These are phyloP conservation scores for Rhinichthys osculus DNA, from an alignment of 2,797 vertebrate genomes.

Conservation along the genomic window DNA sequence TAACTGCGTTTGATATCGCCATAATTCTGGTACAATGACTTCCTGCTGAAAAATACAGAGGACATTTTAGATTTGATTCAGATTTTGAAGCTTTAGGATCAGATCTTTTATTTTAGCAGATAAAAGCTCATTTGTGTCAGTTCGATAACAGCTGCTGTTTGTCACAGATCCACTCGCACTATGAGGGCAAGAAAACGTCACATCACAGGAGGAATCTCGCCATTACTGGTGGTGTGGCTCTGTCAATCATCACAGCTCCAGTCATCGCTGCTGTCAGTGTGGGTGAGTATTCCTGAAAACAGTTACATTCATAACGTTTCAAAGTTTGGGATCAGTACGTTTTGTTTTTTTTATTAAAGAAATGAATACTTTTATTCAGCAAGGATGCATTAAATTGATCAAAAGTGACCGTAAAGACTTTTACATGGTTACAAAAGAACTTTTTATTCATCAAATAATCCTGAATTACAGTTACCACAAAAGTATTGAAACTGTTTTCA, in stretches of 20 bases:
- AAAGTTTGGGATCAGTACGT: neutral
- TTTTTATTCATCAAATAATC: neutral
- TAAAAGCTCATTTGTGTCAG: slow-evolving; percentile 8
- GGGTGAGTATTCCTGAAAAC: slow-evolving; percentile 78
- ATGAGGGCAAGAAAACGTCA: slow-evolving; percentile 94
- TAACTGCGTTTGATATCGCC: slow-evolving; percentile 8
- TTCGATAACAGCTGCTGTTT: slow-evolving; percentile 12
- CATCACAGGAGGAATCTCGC: slow-evolving; percentile 96
- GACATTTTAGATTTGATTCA: neutral
- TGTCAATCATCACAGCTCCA: slow-evolving; percentile 95
- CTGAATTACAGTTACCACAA: neutral
- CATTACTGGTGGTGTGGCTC: slow-evolving; percentile 94
- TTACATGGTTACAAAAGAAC: neutral
- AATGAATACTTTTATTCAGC: neutral
- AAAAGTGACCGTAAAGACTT: neutral
- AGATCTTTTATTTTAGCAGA: slow-evolving; percentile 6
- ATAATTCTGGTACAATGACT: neutral
- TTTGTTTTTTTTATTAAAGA: neutral
- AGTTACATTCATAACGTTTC: neutral
- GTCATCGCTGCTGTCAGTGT: slow-evolving; percentile 99
- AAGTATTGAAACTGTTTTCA: neutral
- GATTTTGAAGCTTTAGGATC: neutral
- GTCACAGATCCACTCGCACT: slow-evolving; percentile 95
- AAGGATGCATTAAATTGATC: neutral
- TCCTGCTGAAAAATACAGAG: slow-evolving; percentile 2